phyloP scores from a whole-genome alignment of 2,888 invertebrate genomes.

The Chouioia cunea region DNA sequence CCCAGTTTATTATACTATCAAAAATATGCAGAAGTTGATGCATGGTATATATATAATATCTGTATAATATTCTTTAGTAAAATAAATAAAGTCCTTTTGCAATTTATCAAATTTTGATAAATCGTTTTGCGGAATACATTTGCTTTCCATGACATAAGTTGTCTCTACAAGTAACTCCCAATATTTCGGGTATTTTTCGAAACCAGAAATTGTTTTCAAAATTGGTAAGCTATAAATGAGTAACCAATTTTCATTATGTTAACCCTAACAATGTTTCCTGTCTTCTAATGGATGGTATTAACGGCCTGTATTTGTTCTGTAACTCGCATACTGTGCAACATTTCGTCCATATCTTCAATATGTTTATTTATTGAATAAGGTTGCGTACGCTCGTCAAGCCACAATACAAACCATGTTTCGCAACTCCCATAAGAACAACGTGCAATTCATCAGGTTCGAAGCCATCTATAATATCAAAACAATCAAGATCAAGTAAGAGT shows the following conservation, averaged over 20 bases:
- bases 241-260: too few relatives aligned
- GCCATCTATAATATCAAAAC: background rate
- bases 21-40: constrained; percentile 35
- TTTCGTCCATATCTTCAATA: background rate
- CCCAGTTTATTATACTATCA: constrained; percentile 34
- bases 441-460: background rate
- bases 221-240: too few relatives aligned
- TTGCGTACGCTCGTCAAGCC: too few relatives aligned
- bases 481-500: background rate
- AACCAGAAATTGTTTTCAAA: too few relatives aligned
- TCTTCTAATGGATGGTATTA: background rate
- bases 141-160: too few relatives aligned
- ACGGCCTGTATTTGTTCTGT: background rate
- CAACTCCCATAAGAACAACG: background rate
- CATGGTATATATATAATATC: constrained; percentile 20
- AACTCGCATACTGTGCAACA: background rate
- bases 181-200: too few relatives aligned
- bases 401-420: background rate
- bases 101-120: too few relatives aligned
- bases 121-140: too few relatives aligned
- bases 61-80: constrained; percentile 24
- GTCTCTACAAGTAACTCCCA: too few relatives aligned
- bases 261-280: too few relatives aligned
- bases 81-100: too few relatives aligned
- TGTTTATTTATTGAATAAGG: background rate